Percentiles rank a stretch among this genome's conserved stretches.
Evolutionary conservation across 1,140 invertebrate genomes (phyloP).

Genomic region (Monomorium pharaonis): DNA sequence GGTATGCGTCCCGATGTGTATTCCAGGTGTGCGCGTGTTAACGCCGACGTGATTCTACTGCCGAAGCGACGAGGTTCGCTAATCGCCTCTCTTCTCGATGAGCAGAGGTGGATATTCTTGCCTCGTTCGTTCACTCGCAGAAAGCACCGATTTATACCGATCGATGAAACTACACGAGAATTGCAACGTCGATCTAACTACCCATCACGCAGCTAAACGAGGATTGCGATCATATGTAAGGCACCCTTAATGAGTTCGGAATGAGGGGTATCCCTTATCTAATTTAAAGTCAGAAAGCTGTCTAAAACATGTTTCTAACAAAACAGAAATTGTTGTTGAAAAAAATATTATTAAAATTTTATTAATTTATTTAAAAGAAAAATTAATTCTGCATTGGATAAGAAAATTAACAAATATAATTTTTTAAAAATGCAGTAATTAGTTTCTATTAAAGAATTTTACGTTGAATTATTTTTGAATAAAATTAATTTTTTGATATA

Average conservation of each 20-base stretch:
- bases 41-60: slow-evolving; percentile 58
- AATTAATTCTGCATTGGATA: neutral
- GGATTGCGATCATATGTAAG: neutral
- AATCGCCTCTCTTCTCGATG: slow-evolving; percentile 33
- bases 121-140: slow-evolving; percentile 1
- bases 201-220: neutral
- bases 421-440: neutral
- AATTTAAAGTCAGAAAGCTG: neutral
- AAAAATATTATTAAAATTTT: no score
- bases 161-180: neutral
- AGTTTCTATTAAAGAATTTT: neutral
- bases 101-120: slow-evolving; percentile 24
- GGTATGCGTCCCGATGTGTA: slow-evolving; percentile 30
- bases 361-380: no score
- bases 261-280: no score
- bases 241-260: neutral
- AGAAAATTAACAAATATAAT: neutral
- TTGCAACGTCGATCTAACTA: neutral
- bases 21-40: slow-evolving; percentile 66
- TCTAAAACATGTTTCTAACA: neutral
- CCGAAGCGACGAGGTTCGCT: slow-evolving; percentile 42
- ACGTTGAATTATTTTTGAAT: neutral
- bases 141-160: neutral
- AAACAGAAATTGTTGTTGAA: neutral
- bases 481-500: neutral